Conservation (phyloP, 2,797 vertebrate species). For the Echeneis naucrates region DNA sequence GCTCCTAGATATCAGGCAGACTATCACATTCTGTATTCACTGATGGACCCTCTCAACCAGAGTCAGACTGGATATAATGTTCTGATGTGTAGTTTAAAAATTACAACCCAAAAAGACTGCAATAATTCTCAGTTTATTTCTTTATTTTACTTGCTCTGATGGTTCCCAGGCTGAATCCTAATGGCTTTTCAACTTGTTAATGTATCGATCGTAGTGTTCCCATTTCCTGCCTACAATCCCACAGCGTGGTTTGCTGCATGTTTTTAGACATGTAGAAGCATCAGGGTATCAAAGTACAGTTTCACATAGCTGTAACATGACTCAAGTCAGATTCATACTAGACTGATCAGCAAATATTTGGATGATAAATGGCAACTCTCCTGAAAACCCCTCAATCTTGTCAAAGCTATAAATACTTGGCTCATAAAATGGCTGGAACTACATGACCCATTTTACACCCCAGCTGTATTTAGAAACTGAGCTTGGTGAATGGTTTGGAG, state of each 20-base stretch:
- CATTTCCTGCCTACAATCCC: neutral
- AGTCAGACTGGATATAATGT: too few species aligned
- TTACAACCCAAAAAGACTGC: neutral
- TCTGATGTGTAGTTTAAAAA: neutral
- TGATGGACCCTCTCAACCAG: too few species aligned
- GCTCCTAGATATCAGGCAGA: too few species aligned
- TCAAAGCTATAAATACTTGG: neutral
- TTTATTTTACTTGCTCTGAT: too few species aligned
- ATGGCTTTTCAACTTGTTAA: neutral
- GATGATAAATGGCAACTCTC: neutral
- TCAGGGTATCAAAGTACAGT: neutral
- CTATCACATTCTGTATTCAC: too few species aligned
- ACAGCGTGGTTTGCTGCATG: too few species aligned
- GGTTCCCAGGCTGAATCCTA: neutral
- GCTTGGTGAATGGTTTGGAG: neutral
- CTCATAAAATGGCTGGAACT: neutral
- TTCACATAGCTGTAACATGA: neutral
- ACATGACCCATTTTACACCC: neutral
- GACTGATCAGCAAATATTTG: neutral
- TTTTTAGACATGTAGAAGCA: too few species aligned
- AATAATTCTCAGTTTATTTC: too few species aligned
- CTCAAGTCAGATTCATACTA: neutral
- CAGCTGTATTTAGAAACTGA: neutral
- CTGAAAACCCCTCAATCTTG: neutral
- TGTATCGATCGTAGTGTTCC: neutral